A percentile compares a stretch with the other conserved stretches of the same genome.
Conservation (phyloP, 92 coral and sea anemone genomes). For the Metridium senile region DNA sequence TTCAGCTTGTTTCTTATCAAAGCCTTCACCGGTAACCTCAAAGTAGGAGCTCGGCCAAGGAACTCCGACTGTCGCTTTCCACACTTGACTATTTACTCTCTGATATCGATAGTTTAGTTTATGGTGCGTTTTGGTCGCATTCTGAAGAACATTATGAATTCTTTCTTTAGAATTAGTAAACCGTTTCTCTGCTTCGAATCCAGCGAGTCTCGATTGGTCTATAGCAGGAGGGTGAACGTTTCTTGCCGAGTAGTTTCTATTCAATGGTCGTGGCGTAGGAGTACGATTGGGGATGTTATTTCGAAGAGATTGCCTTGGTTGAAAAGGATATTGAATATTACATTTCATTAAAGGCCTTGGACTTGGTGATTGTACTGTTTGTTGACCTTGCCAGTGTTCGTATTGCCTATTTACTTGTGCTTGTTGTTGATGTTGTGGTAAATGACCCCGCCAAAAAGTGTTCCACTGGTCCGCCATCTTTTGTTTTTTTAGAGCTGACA, state of each 20-base stretch:
- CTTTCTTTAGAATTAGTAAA: slow-evolving; percentile 78
- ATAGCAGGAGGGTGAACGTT: slow-evolving; percentile 14
- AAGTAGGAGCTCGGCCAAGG: slow-evolving; percentile 69
- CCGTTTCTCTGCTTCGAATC: slow-evolving; percentile 69
- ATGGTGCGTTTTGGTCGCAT: slow-evolving; percentile 62
- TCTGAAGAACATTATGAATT: slow-evolving; percentile 77
- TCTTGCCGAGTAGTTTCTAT: neutral
- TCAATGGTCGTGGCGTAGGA: slow-evolving; percentile 2
- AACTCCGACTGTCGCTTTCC: slow-evolving; percentile 57
- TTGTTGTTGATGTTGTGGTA: slow-evolving; percentile 26
- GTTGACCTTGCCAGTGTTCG: slow-evolving; percentile 20
- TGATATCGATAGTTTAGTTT: slow-evolving; percentile 38
- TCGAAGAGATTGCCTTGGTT: slow-evolving; percentile 27
- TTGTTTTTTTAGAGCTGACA: slow-evolving; percentile 6
- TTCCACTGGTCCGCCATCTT: slow-evolving; percentile 46
- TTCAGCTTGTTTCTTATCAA: slow-evolving; percentile 66
- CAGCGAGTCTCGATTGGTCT: slow-evolving; percentile 44
- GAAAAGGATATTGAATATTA: slow-evolving; percentile 18
- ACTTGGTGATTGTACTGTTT: slow-evolving; percentile 22
- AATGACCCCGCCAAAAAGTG: slow-evolving; percentile 29
- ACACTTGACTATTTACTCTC: slow-evolving; percentile 42
- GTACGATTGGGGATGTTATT: slow-evolving; percentile 21
- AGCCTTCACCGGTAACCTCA: slow-evolving; percentile 71
- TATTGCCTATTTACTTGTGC: slow-evolving; percentile 20
- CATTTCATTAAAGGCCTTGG: slow-evolving; percentile 29